Evolutionary conservation across 2,113 vertebrate species (phyloP).

Genomic region (Sylvilagus bachmani): DNA sequence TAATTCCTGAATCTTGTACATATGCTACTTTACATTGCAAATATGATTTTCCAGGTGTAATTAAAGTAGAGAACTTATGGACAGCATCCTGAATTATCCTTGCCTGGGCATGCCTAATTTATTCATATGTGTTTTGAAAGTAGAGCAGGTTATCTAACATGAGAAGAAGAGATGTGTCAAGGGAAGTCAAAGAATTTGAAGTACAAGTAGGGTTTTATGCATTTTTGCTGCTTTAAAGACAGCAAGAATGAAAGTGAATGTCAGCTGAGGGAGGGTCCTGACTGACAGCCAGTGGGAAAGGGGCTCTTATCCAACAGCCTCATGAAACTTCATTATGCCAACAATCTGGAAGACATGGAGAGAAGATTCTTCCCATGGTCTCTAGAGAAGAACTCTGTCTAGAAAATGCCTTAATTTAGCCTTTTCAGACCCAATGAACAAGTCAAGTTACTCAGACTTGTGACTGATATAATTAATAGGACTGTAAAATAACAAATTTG

Average conservation of each 20-base stretch:
- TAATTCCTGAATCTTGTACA: neutral
- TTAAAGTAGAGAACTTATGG: neutral
- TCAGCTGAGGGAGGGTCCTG: neutral
- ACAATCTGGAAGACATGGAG: neutral
- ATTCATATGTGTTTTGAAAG: neutral
- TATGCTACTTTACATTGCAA: neutral
- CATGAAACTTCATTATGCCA: neutral
- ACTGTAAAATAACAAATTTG: neutral
- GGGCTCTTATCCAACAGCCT: neutral
- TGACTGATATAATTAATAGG: neutral
- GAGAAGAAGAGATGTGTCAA: neutral
- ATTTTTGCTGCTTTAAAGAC: neutral
- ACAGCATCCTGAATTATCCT: neutral
- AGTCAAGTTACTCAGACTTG: neutral
- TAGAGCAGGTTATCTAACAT: neutral
- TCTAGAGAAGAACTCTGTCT: neutral
- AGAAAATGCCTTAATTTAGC: neutral
- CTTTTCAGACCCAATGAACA: neutral
- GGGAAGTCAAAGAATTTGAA: neutral
- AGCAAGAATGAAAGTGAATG: neutral
- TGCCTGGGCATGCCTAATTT: neutral
- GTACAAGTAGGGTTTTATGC: rapidly evolving
- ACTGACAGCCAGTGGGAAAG: neutral
- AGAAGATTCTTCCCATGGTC: neutral
- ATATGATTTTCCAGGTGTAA: neutral